A percentile compares a stretch with the other conserved stretches of the same genome.
These are phyloP conservation scores for Oxycera nigricornis DNA, from an alignment of 2,888 invertebrate genomes.

Conservation along the genomic window DNA sequence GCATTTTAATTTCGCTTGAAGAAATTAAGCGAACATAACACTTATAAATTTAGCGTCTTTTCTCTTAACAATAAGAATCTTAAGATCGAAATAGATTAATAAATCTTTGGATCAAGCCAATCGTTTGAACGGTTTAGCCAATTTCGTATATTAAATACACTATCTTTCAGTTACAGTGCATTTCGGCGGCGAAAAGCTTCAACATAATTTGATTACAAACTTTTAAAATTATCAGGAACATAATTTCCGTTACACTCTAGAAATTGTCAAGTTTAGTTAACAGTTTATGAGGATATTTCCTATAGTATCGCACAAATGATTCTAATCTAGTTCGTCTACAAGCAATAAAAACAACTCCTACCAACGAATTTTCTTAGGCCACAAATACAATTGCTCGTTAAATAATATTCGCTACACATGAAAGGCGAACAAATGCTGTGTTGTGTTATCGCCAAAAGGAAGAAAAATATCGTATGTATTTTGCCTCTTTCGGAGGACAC, in stretches of 20 bases:
- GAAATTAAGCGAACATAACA: conserved; percentile 17
- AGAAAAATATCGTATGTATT: too few relatives aligned
- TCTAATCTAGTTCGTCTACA: conserved; percentile 17
- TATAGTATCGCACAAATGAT: conserved; percentile 10
- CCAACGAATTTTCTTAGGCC: conserved; percentile 41
- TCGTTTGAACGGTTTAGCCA: background rate
- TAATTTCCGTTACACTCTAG: conserved; percentile 20
- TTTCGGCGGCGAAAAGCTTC: background rate
- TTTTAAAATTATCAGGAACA: conserved; percentile 38
- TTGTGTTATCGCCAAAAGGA: background rate
- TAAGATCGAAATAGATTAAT: background rate
- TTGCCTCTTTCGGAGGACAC: too few relatives aligned
- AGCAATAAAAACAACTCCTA: conserved; percentile 5
- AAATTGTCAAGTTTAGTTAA: conserved; percentile 16
- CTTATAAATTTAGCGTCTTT: conserved; percentile 39
- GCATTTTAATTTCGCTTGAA: background rate
- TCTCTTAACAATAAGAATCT: background rate
- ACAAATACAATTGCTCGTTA: conserved; percentile 46
- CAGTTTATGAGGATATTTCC: conserved; percentile 18
- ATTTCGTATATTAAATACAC: background rate
- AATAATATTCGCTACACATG: conserved; percentile 36
- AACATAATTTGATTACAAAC: conserved; percentile 1
- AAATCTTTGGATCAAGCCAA: conserved; percentile 16
- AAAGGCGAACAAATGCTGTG: conserved; percentile 20
- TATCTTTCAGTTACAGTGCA: background rate